These are phyloP conservation scores for Columba janthina DNA, from an alignment of 2,113 vertebrate genomes.

Conservation along the genomic window DNA sequence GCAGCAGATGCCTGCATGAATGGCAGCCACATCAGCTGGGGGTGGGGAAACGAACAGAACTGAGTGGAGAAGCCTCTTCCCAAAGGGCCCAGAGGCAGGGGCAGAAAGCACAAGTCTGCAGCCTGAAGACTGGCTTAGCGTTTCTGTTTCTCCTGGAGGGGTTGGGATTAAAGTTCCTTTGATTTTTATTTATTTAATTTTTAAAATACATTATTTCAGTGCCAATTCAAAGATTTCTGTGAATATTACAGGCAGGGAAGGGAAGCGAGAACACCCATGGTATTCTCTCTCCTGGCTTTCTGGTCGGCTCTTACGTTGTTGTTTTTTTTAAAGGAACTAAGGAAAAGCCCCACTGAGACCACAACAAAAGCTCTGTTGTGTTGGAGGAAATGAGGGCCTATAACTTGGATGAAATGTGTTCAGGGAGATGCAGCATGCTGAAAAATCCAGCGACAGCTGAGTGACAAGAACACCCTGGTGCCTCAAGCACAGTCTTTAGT, in stretches of 20 bases:
- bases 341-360: conserved; percentile 57
- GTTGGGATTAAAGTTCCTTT: not conserved
- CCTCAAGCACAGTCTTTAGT: not conserved
- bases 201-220: not conserved
- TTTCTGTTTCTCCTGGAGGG: not conserved
- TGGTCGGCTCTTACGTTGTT: not conserved
- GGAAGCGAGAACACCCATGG: not conserved
- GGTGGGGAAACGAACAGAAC: conserved; percentile 17
- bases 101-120: not conserved
- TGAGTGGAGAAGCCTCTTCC: not conserved
- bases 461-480: not conserved
- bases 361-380: conserved; percentile 62
- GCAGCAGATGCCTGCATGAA: not conserved
- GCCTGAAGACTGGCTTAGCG: not conserved
- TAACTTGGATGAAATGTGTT: conserved; percentile 21
- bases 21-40: conserved; percentile 34
- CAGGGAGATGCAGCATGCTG: not conserved
- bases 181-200: not conserved
- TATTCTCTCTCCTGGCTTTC: conserved; percentile 7
- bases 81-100: not conserved
- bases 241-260: not conserved
- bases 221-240: not conserved
- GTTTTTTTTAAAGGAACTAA: conserved; percentile 17
- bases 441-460: conserved; percentile 4
- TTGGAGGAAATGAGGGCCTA: conserved; percentile 50